Base-by-base conservation (phyloP, 1,140 invertebrate genomes). In the Zaprionus africanus region DNA sequence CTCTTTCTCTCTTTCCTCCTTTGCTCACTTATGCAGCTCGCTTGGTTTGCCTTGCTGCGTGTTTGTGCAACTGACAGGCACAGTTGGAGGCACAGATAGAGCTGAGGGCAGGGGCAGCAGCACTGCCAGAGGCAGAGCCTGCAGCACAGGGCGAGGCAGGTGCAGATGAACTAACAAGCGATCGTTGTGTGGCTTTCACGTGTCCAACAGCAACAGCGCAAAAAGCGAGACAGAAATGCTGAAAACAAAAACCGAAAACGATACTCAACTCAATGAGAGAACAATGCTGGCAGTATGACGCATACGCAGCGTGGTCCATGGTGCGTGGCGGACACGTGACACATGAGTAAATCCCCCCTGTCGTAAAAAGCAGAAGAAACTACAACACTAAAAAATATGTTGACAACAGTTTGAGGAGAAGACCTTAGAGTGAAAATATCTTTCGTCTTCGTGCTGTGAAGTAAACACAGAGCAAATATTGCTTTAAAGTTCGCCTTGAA, bases 251-350 rank as follows among this genome's bases (percentile, higher is more conserved):
- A 53, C 13, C 15, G 9, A 41, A 41, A 41, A 13, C 11, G 19
- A 22, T 11, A 51, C 46, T 51, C 46, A 51, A n/a, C 11, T 24
- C 1, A 46, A n/a, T 19, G 43, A 58, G 0, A 15, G 56, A 56
- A 54, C 56, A 62, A 69, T 57, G 26, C 51, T 22, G 46, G 60
- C 43, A 66, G 60, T 67, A 79, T 86, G 71, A 85, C 79, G 79
- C 71, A 86, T 79, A 86, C 82, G 74, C 74, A 63, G 53, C 57
- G 67, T 79, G 65, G 56, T 15, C 64, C 38, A 34, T 34, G 31
- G 2, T 9, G 9, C 4, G 1, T 31, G 17, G 26, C 13, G 4
- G 13, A 28, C 62, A 70, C 64, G 65, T 56, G 51, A 63, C 49
- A 11, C 19, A 53, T 54, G 15, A 15, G 34, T 22, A 54, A n/a